phyloP scores from a whole-genome alignment of 2,113 vertebrate genomes.

The Sceloporus undulatus region DNA sequence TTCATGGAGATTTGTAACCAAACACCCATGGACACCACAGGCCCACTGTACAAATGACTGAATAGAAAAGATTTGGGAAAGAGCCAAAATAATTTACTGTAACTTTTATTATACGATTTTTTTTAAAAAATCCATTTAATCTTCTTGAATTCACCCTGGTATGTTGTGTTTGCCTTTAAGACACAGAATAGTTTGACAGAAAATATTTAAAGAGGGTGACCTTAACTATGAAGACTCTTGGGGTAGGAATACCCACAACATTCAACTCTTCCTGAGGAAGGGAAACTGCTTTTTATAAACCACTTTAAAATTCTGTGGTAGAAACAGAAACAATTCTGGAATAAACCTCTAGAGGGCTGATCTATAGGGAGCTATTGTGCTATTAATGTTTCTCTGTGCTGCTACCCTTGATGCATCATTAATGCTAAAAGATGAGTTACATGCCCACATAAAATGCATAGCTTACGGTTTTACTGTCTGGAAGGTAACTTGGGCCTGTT shows the following conservation, averaged over 20 bases:
- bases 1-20: no score
- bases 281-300: constrained; percentile 11
- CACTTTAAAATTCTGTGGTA: constrained; percentile 34
- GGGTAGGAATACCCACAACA: constrained; percentile 19
- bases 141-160: constrained; percentile 15
- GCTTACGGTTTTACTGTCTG: constrained; percentile 42
- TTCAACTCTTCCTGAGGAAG: constrained; percentile 1
- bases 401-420: constrained; percentile 36
- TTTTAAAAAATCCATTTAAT: constrained; percentile 1
- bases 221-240: constrained; percentile 38
- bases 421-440: constrained; percentile 41
- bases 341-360: constrained; percentile 22
- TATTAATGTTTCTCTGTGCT: not conserved
- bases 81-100: not conserved
- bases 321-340: constrained; percentile 34
- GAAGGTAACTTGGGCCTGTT: constrained; percentile 28
- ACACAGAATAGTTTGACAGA: constrained; percentile 38
- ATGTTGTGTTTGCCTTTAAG: constrained; percentile 52
- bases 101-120: constrained; percentile 36
- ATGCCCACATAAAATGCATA: constrained; percentile 6
- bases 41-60: not conserved
- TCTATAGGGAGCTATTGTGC: constrained; percentile 8
- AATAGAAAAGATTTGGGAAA: constrained; percentile 32
- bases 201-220: constrained; percentile 49
- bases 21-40: no score